phyloP scores from a whole-genome alignment of 2,888 invertebrate species.

The Adela reaumurella region DNA sequence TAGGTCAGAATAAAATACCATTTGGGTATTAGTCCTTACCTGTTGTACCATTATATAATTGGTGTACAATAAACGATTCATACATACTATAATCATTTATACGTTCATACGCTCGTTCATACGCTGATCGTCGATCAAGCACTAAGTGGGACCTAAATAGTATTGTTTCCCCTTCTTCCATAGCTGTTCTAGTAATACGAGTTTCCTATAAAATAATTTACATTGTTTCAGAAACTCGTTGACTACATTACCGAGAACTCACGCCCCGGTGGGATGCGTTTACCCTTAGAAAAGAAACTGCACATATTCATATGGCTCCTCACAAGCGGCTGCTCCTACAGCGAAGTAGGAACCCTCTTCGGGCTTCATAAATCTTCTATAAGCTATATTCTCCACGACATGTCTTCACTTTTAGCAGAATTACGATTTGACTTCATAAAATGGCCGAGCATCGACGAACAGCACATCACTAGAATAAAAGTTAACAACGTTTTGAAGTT shows the following conservation, averaged over 20 bases:
- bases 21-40: too few relatives aligned
- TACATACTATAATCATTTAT: too few relatives aligned
- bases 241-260: constrained; percentile 23
- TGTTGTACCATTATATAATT: too few relatives aligned
- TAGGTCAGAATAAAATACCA: too few relatives aligned
- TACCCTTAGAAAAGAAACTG: constrained; percentile 38
- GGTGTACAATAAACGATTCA: too few relatives aligned
- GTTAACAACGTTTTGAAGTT: constrained; percentile 37
- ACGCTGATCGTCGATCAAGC: too few relatives aligned
- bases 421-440: constrained; percentile 31
- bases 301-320: constrained; percentile 39
- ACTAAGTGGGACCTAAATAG: too few relatives aligned
- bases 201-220: background rate
- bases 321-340: constrained; percentile 32
- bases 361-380: constrained; percentile 38
- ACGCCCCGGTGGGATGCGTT: constrained; percentile 20
- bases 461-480: constrained; percentile 39
- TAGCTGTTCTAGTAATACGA: background rate
- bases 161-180: background rate
- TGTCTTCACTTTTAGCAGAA: constrained; percentile 28
- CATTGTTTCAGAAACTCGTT: constrained; percentile 30
- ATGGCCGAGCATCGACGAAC: constrained; percentile 42
- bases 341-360: constrained; percentile 34
- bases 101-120: too few relatives aligned
- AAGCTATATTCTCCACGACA: constrained; percentile 37